Base-by-base conservation (phyloP, 2,797 vertebrate genomes). In the Acipenser oxyrinchus region DNA sequence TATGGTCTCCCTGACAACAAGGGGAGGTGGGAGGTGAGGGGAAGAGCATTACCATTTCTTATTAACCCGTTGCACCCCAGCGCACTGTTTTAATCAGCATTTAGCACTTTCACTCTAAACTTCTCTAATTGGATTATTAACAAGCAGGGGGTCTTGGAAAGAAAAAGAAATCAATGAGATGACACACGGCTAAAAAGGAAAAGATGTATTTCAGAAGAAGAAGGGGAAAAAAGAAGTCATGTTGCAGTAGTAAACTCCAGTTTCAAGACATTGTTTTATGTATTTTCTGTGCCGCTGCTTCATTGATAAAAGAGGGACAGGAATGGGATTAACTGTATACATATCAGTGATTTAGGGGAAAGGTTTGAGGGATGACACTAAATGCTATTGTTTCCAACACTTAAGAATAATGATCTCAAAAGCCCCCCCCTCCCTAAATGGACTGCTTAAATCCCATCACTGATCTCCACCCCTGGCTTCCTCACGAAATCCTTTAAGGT, bases 221-320 rank as follows among this genome's bases (percentile, higher is more conserved):
- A 60, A 8, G 69, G 12, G 63, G 23, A 48, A 60, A 62, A 62
- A 66, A 55, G 68, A 15, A 70, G 63, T 53, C 48, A 68, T 60
- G 72, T 69, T 73, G 76, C 76, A 70, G 79, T 76, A 69, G 71
- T 51, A 72, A 69, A 55, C 74, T 87, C 83, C 67, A 63, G 76
- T 87, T 87, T 86, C 86, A 84, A 72, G 71, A 72, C 74, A 75
- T 76, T 86, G 81, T 83, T 88, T 87, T 87, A 87, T 87, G 84
- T 81, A 84, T 77, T 73, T 70, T 80, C 69, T 76, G 74, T 73
- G 64, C 13, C 63, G 74, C 75, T 59, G 69, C 72, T 74, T 84
- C 79, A 82, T 82, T 81, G 79, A 73, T 76, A 78, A 73, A 74
- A 86, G 85, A 81, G 75, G 61, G 72, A 74, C 62, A 70, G 62